phyloP scores from a whole-genome alignment of 2,888 invertebrate genomes.

The Eudemis profundana region DNA sequence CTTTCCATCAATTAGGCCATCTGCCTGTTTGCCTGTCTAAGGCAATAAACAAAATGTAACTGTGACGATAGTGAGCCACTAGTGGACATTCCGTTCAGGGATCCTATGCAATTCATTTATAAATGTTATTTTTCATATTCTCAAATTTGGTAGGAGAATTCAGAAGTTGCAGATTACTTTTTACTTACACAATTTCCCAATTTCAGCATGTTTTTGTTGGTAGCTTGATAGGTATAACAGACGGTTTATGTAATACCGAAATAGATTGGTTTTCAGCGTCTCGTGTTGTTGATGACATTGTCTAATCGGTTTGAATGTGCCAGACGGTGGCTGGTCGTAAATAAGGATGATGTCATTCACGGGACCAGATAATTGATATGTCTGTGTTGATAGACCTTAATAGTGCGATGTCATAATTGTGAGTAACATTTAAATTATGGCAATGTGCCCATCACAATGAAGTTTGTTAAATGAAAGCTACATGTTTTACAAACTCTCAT shows the following conservation, averaged over 20 bases:
- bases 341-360: slow-evolving; percentile 26
- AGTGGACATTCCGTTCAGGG: too few relatives aligned
- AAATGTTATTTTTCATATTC: too few relatives aligned
- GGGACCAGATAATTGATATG: slow-evolving; percentile 30
- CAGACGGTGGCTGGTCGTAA: slow-evolving; percentile 10
- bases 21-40: too few relatives aligned
- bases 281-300: slow-evolving; percentile 14
- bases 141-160: too few relatives aligned
- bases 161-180: too few relatives aligned
- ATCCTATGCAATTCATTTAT: too few relatives aligned
- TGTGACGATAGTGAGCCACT: too few relatives aligned
- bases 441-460: background rate
- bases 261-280: slow-evolving; percentile 19
- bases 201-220: slow-evolving; percentile 22
- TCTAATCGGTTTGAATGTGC: slow-evolving; percentile 16
- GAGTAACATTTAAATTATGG: slow-evolving; percentile 20
- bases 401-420: slow-evolving; percentile 32
- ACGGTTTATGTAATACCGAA: slow-evolving; percentile 9
- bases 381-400: slow-evolving; percentile 32
- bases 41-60: too few relatives aligned
- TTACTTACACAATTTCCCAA: too few relatives aligned
- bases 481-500: too few relatives aligned
- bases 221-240: background rate
- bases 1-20: too few relatives aligned
- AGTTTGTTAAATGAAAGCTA: background rate